Conservation (phyloP, 2,888 invertebrate genomes). For the Perizoma affinitatum region DNA sequence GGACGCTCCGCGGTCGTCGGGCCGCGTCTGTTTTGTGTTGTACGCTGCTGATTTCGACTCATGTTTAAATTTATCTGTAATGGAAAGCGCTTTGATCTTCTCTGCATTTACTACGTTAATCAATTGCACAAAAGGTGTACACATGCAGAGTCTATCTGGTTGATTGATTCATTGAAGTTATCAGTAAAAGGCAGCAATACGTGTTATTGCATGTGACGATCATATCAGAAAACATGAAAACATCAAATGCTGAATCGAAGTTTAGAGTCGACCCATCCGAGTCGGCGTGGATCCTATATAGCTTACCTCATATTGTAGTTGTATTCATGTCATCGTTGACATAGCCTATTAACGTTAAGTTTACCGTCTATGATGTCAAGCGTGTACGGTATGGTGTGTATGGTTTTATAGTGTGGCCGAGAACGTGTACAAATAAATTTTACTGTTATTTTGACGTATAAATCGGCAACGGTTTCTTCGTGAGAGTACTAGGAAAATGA, state of each 20-base stretch:
- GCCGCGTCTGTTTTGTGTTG: conserved; percentile 23
- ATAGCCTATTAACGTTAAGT: conserved; percentile 82
- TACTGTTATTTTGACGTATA: conserved; percentile 62
- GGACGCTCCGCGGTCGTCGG: conserved; percentile 18
- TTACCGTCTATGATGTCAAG: conserved; percentile 74
- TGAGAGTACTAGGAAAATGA: conserved; percentile 46
- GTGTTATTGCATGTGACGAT: conserved; percentile 56
- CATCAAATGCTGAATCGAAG: conserved; percentile 63
- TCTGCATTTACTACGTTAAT: conserved; percentile 62
- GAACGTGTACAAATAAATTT: conserved; percentile 76
- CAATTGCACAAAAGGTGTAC: conserved; percentile 50
- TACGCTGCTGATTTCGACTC: conserved; percentile 43
- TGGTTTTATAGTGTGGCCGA: conserved; percentile 65
- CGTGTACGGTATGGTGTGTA: conserved; percentile 61
- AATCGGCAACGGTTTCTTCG: conserved; percentile 40
- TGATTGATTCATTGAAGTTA: conserved; percentile 42
- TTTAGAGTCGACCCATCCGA: conserved; percentile 59
- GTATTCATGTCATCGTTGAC: conserved; percentile 79
- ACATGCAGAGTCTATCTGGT: conserved; percentile 50
- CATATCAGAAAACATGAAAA: conserved; percentile 67
- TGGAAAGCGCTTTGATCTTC: conserved; percentile 52
- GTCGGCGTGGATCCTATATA: conserved; percentile 76
- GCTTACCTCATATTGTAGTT: conserved; percentile 81
- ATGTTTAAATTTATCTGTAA: conserved; percentile 51
- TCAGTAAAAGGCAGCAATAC: conserved; percentile 43